Evolutionary conservation across 30 jellyfish, hydroid and myxozoan species (phyloP), one percentile per base, ranked within the genome.

Genomic region (Aurelia aurita): DNA sequence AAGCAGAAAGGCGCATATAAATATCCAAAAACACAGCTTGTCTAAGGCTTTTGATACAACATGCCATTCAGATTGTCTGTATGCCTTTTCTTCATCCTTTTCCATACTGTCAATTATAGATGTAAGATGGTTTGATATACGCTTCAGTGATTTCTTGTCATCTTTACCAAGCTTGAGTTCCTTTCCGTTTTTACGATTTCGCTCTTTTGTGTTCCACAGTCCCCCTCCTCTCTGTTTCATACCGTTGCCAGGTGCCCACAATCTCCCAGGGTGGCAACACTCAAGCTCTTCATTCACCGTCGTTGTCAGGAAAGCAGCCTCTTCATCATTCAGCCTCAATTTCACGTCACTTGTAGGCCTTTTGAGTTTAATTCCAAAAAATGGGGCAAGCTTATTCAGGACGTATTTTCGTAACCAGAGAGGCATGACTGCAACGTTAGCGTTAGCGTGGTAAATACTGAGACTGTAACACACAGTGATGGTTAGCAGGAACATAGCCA

Each of bases 381-480:
- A 83, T 5, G 86, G 89, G 9, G 91, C 92, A 5, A 89, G 87
- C 66, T 71, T 77, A 32, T 91, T 81, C 45, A 94, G 86, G 21
- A 94, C 58, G 77, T 84, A 89, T 61, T 78, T 65, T 43, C 97
- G 77, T 82, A 89, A 61, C 99, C 99, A 94, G 27, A 20, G n/a
- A 18, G 99, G 99, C 90, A 94, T 85, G 12, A 82, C 89, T 21
- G 82, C 66, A 23, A 94, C 91, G 46, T 77, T 82, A 44, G 97
- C 91, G 55, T 94, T 77, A 31, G 99, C 97, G 59, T 94, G 76
- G 80, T 89, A 82, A 46, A 96, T 75, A 43, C 95, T 90, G 21
- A 89, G 54, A 20, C 93, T 73, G 90, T 89, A 94, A 83, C 99
- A 94, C 82, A 94, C 85, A 18, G 96, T 74, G n/a, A 94, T 77